A percentile compares a stretch with the other conserved stretches of the same genome.
These are phyloP conservation scores for Polypterus bichir DNA, from an alignment of 2,113 vertebrate species.

Conservation along the genomic window DNA sequence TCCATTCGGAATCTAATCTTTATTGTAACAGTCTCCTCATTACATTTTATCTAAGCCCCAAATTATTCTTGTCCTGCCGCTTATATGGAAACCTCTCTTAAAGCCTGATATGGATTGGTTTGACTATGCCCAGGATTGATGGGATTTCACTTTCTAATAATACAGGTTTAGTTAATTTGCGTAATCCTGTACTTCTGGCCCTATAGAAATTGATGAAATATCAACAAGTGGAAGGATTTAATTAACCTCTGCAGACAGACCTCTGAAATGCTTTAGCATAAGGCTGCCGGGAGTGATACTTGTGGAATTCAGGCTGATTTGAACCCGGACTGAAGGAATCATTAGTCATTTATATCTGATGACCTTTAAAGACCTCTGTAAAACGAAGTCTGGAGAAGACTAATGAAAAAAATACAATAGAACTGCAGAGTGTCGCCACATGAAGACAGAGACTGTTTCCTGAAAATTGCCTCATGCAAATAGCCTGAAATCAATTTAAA, in stretches of 20 bases:
- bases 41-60: neutral
- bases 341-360: neutral
- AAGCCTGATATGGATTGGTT: neutral
- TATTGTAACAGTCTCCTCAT: neutral
- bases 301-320: neutral
- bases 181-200: neutral
- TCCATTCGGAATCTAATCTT: neutral
- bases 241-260: slow-evolving; percentile 6
- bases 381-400: neutral
- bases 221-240: neutral
- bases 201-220: neutral
- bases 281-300: too few relatives aligned
- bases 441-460: too few relatives aligned
- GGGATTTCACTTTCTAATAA: neutral
- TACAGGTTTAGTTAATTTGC: neutral
- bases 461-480: too few relatives aligned
- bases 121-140: neutral
- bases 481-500: too few relatives aligned
- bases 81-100: neutral
- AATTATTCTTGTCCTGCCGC: neutral
- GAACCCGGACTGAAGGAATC: neutral
- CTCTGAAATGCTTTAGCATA: too few relatives aligned
- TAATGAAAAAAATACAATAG: neutral
- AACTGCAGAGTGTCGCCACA: too few relatives aligned
- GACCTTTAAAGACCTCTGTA: neutral